Conservation (phyloP, 1,140 invertebrate genomes). For the Aculops lycopersici region DNA sequence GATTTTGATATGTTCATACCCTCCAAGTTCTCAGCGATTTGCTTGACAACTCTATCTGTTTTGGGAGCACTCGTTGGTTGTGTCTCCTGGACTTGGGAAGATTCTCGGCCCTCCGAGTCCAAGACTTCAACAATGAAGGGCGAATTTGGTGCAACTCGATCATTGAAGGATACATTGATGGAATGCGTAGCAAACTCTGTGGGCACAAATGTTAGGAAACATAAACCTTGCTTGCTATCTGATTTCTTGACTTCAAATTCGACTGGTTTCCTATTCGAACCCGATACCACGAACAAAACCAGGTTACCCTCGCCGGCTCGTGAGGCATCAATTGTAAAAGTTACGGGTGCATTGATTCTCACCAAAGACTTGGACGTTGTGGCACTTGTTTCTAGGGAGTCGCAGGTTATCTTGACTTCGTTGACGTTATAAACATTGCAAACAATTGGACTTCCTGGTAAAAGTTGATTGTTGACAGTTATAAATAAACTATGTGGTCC, state of each 20-base stretch:
- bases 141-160: too few relatives aligned
- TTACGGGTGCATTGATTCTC: slow-evolving; percentile 23
- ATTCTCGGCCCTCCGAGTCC: too few relatives aligned
- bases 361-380: not conserved
- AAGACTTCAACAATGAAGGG: too few relatives aligned
- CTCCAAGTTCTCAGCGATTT: slow-evolving; percentile 13
- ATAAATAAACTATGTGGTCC: slow-evolving; percentile 78
- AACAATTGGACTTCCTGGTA: slow-evolving; percentile 66
- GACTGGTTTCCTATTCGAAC: slow-evolving; percentile 24
- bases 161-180: slow-evolving; percentile 85
- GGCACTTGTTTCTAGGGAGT: slow-evolving; percentile 10
- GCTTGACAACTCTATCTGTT: slow-evolving; percentile 13
- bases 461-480: slow-evolving; percentile 29
- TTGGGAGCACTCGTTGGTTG: too few relatives aligned
- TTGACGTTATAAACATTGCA: slow-evolving; percentile 71
- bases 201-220: slow-evolving; percentile 85
- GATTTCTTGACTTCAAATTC: slow-evolving; percentile 53
- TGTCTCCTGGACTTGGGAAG: too few relatives aligned
- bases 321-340: slow-evolving; percentile 71
- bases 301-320: slow-evolving; percentile 78
- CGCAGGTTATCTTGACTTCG: slow-evolving; percentile 34
- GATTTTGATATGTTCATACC: slow-evolving; percentile 16
- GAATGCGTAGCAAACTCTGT: slow-evolving; percentile 57
- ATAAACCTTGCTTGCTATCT: too few relatives aligned
- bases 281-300: slow-evolving; percentile 39